Base-by-base conservation (phyloP, 2,797 vertebrate genomes). In the Gorsachius magnificus region DNA sequence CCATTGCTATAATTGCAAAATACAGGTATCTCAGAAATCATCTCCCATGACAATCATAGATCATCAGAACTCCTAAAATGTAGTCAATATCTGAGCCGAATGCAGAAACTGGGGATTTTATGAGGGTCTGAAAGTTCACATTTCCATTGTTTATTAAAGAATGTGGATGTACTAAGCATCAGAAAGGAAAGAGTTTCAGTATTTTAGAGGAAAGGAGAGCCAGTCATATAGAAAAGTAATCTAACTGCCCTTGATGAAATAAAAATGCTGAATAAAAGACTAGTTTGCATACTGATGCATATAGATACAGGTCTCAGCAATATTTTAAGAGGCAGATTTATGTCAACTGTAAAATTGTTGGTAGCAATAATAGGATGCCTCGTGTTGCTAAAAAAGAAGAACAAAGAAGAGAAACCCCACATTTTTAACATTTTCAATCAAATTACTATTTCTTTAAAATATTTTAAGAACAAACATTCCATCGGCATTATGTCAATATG, bases 401-500 rank as follows among this genome's bases (percentile, higher is more conserved):
- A 76, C 18, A 83, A 41, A 26, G 9, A 45, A 86, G 6, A 69
- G 53, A 90, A 65, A 94, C 10, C 24, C 17, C 61, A 81, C 2
- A 18, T 64, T 89, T 93, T 92, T 53, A 65, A 71, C 28, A 64
- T 91, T 93, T 94, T 94, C 21, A 74, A 53, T 35, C 35, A 89
- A 50, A 91, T 89, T 69, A 90, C 17, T 96, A 31, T 85, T 94
- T 94, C 41, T 54, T 93, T 80, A 75, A 60, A 57, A 38, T 93
- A 78, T 93, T 94, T 87, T 96, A 86, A 83, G 24, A 82, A 43
- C 60, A 45, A 75, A 53, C 36, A 89, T 89, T 96, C 83, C 81
- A 69, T 46, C 57, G 81, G 10, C 53, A 88, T 56, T 95, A 80
- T 90, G 58, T 93, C 85, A 97, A 64, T 61, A 86, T 0, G 45